Conservation (phyloP, 2,113 vertebrate genomes). For the Dromaius novaehollandiae region DNA sequence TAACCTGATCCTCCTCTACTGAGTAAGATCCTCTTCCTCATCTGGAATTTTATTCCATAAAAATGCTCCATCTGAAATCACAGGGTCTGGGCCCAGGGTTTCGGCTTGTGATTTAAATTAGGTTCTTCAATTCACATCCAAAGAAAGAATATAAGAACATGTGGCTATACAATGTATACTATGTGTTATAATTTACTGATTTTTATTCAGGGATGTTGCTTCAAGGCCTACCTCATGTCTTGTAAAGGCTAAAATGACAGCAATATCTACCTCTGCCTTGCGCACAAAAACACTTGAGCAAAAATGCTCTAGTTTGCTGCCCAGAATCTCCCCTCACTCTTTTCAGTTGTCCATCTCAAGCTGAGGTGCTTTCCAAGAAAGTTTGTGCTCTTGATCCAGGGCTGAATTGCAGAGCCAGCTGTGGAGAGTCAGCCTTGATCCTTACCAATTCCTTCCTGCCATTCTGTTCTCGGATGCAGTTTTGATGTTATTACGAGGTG, state of each 20-base stretch:
- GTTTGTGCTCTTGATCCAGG: background rate
- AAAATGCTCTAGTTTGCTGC: background rate
- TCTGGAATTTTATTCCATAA: background rate
- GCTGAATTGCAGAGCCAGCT: background rate
- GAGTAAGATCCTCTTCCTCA: background rate
- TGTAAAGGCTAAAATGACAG: background rate
- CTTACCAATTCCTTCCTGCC: background rate
- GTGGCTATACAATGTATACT: background rate
- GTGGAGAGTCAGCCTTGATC: background rate
- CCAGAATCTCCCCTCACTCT: background rate
- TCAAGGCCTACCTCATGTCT: background rate
- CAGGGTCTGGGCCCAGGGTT: background rate
- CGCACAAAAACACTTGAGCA: background rate
- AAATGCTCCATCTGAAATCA: background rate
- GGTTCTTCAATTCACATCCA: background rate
- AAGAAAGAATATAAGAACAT: background rate
- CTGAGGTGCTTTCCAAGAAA: background rate
- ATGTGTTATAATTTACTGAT: background rate
- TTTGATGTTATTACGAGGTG: background rate
- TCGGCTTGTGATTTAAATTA: background rate
- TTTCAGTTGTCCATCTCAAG: background rate
- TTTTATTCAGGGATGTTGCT: background rate
- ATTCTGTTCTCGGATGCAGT: background rate
- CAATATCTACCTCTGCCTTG: background rate
- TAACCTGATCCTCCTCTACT: background rate